These are phyloP conservation scores for Zoanthus solanderi DNA, from an alignment of 92 coral and sea anemone genomes.

Conservation along the genomic window DNA sequence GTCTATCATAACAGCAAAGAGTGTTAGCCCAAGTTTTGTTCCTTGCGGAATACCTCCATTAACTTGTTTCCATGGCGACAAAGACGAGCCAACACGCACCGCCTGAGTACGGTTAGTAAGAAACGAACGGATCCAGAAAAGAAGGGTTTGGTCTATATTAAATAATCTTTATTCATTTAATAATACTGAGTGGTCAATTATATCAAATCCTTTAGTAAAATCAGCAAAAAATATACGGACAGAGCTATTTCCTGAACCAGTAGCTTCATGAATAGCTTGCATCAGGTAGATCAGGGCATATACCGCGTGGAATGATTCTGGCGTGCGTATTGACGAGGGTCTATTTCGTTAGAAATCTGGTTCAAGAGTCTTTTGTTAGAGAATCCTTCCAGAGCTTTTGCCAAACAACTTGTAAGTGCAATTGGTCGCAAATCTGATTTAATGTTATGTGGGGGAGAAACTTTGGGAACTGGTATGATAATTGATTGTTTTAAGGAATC, in stretches of 20 bases:
- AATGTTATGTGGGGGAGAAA: no score
- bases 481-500: no score
- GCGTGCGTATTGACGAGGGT: conserved; percentile 2
- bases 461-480: no score
- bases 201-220: conserved; percentile 39
- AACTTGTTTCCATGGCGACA: conserved; percentile 54
- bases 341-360: neutral
- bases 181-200: conserved; percentile 26
- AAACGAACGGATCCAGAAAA: conserved; percentile 24
- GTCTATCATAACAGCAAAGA: no score
- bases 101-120: conserved; percentile 44
- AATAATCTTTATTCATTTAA: no score
- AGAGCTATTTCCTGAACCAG: conserved; percentile 21
- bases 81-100: conserved; percentile 44
- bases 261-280: conserved; percentile 8
- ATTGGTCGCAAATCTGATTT: no score
- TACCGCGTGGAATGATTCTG: neutral
- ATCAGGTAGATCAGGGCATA: neutral
- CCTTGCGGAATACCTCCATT: no score
- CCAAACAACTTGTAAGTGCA: no score
- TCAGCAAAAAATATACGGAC: no score
- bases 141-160: neutral
- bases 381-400: no score
- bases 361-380: no score
- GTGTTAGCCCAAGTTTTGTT: no score